These are phyloP conservation scores for Aurelia coerulea DNA, from an alignment of 30 jellyfish, hydroid and myxozoan genomes.

Conservation along the genomic window DNA sequence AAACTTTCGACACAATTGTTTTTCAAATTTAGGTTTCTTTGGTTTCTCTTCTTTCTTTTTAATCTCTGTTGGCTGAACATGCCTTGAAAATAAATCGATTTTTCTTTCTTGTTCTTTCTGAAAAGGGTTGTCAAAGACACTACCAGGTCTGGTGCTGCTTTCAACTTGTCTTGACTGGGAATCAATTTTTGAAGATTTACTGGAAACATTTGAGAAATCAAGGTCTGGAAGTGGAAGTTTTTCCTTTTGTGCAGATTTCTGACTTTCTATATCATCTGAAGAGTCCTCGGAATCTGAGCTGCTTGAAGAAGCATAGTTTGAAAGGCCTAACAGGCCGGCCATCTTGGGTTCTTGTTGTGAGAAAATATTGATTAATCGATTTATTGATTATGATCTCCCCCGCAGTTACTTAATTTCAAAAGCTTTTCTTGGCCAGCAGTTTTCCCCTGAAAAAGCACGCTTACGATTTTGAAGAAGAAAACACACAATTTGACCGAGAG, in stretches of 20 bases:
- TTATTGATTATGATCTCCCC: no score
- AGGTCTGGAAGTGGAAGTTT: constrained; percentile 63
- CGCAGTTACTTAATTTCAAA: no score
- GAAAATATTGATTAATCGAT: no score
- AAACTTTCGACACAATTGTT: constrained; percentile 39
- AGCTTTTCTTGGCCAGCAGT: no score
- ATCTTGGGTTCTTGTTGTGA: constrained; percentile 11
- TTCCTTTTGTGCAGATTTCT: neutral
- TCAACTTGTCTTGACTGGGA: neutral
- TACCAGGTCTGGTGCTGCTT: neutral
- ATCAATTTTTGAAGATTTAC: neutral
- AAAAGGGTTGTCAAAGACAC: constrained; percentile 56
- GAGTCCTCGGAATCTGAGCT: constrained; percentile 9
- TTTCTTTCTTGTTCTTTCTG: constrained; percentile 30
- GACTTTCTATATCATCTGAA: constrained; percentile 6
- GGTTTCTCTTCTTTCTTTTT: neutral
- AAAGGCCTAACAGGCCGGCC: constrained; percentile 6
- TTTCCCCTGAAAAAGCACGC: no score
- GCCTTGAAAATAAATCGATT: constrained; percentile 46
- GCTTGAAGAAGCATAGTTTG: constrained; percentile 24
- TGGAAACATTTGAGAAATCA: neutral
- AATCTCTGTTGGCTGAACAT: constrained; percentile 36
- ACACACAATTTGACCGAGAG: no score
- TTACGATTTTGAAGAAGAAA: no score
- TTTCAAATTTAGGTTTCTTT: neutral